These are phyloP conservation scores for Bettongia penicillata DNA, from an alignment of 2,113 vertebrate genomes.

Conservation along the genomic window DNA sequence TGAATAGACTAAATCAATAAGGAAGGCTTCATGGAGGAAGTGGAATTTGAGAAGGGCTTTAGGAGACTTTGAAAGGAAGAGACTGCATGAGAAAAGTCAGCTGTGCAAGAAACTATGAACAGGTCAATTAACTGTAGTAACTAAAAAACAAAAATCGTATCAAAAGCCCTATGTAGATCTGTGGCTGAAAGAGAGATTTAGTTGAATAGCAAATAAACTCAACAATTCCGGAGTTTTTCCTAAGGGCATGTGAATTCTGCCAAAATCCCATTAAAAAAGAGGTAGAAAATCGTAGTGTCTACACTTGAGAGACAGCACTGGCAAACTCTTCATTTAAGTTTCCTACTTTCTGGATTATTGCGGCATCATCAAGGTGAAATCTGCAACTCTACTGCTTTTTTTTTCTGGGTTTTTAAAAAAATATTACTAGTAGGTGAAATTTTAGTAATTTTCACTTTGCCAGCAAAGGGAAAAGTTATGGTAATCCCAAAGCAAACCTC, in stretches of 20 bases:
- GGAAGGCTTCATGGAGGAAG: too few relatives aligned
- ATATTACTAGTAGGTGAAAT: background rate
- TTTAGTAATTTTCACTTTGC: background rate
- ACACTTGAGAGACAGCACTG: background rate
- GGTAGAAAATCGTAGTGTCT: background rate
- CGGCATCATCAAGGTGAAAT: background rate
- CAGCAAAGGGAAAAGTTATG: background rate
- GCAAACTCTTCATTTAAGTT: background rate
- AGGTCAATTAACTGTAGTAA: background rate
- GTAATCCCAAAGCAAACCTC: background rate
- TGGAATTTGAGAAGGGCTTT: too few relatives aligned
- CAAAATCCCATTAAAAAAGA: constrained; percentile 37
- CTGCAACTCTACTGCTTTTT: background rate
- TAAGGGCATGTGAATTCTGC: constrained; percentile 30
- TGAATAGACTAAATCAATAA: too few relatives aligned
- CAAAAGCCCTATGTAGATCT: background rate
- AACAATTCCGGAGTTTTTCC: constrained; percentile 42
- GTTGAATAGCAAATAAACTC: constrained; percentile 53
- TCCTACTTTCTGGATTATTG: background rate
- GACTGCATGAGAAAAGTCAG: too few relatives aligned
- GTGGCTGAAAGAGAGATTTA: background rate
- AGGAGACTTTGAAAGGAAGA: too few relatives aligned
- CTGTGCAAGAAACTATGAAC: background rate
- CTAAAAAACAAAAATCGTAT: background rate
- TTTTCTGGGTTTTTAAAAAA: too few relatives aligned